Conservation (phyloP, 2,797 vertebrate genomes). For the Phalloptychus januarius region DNA sequence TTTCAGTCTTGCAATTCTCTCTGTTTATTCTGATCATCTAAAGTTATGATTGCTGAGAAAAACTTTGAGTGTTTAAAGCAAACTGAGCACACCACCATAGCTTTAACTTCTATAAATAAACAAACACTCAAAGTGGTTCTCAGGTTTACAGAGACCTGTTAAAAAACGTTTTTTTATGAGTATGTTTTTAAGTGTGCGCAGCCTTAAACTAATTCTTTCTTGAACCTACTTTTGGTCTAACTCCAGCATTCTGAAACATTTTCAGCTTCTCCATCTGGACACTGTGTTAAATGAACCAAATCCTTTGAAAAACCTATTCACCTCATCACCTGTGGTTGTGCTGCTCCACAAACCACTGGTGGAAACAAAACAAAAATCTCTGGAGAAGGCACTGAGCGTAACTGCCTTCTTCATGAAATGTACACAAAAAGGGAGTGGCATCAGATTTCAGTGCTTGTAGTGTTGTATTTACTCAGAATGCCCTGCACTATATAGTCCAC, state of each 20-base stretch:
- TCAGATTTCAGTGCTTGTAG: no score
- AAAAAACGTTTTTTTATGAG: background rate
- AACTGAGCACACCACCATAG: background rate
- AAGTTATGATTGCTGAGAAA: background rate
- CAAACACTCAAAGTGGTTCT: background rate
- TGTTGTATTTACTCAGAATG: no score
- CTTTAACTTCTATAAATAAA: background rate
- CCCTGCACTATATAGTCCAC: no score
- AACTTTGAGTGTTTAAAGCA: background rate
- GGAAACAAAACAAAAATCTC: no score
- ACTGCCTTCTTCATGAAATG: no score
- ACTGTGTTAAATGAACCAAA: no score
- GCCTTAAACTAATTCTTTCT: background rate
- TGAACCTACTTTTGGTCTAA: background rate
- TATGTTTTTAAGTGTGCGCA: background rate
- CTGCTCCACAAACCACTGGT: no score
- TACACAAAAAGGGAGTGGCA: no score
- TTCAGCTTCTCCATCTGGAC: no score
- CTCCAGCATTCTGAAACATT: background rate
- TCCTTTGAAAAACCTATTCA: no score
- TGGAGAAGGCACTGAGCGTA: no score
- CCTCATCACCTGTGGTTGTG: no score
- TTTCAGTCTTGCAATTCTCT: background rate
- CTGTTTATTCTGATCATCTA: background rate
- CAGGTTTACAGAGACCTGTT: background rate